phyloP scores from a whole-genome alignment of 2,888 invertebrate species.

The Rhingia rostrata region DNA sequence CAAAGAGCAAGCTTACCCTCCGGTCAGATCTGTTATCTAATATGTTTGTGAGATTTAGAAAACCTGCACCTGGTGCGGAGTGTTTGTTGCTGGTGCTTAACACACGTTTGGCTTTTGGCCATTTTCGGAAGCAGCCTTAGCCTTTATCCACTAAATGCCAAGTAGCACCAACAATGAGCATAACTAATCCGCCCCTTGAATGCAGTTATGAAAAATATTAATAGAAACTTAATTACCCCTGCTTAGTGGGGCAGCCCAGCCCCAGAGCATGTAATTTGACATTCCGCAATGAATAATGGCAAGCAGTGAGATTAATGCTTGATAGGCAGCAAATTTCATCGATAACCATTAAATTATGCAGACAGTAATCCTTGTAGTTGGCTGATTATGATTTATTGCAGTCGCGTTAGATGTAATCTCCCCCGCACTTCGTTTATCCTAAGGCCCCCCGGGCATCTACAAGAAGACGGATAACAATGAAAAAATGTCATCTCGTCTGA shows the following conservation, averaged over 20 bases:
- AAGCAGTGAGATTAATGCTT: conserved; percentile 35
- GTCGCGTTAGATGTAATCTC: conserved; percentile 39
- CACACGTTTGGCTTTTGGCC: conserved; percentile 28
- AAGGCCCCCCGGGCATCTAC: conserved; percentile 23
- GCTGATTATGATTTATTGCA: conserved; percentile 72
- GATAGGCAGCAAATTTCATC: conserved; percentile 67
- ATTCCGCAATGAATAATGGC: conserved; percentile 50
- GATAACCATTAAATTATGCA: conserved; percentile 53
- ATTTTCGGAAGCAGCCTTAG: conserved; percentile 49
- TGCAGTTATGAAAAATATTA: conserved; percentile 24
- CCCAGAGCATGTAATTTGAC: conserved; percentile 30
- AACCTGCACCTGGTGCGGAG: conserved; percentile 45
- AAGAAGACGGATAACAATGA: conserved; percentile 65
- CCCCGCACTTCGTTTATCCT: conserved; percentile 23
- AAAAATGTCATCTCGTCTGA: conserved; percentile 69
- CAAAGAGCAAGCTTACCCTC: conserved; percentile 44
- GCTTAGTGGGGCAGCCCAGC: conserved; percentile 11
- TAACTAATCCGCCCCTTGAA: conserved; percentile 51
- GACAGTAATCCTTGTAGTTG: conserved; percentile 59
- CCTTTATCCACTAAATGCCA: conserved; percentile 47
- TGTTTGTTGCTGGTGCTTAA: conserved; percentile 1
- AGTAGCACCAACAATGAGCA: conserved; percentile 43
- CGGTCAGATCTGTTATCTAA: conserved; percentile 30
- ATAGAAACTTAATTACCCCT: conserved; percentile 66
- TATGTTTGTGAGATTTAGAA: neutral